phyloP scores from a whole-genome alignment of 2,113 vertebrate species.

The Pungitius pungitius region DNA sequence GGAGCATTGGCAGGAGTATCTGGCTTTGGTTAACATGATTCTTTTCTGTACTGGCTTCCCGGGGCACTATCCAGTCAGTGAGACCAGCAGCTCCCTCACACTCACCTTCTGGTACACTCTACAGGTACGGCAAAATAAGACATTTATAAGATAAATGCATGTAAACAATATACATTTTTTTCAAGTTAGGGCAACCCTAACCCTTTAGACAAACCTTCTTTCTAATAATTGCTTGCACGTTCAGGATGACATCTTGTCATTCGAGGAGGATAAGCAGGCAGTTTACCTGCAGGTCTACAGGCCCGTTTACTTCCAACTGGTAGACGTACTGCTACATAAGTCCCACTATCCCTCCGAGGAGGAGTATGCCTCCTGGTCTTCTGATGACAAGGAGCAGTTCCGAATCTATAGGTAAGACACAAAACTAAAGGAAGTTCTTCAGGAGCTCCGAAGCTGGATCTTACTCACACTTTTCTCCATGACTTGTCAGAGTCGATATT shows the following conservation, averaged over 20 bases:
- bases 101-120: constrained; percentile 98
- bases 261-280: constrained; percentile 91
- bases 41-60: constrained; percentile 97
- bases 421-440: too few species aligned
- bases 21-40: constrained; percentile 97
- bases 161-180: constrained; percentile 1
- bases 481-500: constrained; percentile 89
- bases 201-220: background rate
- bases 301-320: constrained; percentile 95
- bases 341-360: constrained; percentile 93
- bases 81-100: constrained; percentile 96
- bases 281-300: constrained; percentile 96
- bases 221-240: background rate
- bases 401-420: constrained; percentile 91
- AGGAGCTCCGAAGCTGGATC: background rate
- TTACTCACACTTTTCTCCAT: background rate
- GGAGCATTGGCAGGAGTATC: constrained; percentile 95
- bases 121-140: constrained; percentile 71
- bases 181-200: too few species aligned
- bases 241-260: constrained; percentile 95
- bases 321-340: constrained; percentile 95
- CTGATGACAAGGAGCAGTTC: constrained; percentile 98
- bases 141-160: background rate
- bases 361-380: constrained; percentile 91
- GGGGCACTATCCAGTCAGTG: constrained; percentile 94